phyloP scores from a whole-genome alignment of 2,113 vertebrate species.

The Phocoena phocoena region DNA sequence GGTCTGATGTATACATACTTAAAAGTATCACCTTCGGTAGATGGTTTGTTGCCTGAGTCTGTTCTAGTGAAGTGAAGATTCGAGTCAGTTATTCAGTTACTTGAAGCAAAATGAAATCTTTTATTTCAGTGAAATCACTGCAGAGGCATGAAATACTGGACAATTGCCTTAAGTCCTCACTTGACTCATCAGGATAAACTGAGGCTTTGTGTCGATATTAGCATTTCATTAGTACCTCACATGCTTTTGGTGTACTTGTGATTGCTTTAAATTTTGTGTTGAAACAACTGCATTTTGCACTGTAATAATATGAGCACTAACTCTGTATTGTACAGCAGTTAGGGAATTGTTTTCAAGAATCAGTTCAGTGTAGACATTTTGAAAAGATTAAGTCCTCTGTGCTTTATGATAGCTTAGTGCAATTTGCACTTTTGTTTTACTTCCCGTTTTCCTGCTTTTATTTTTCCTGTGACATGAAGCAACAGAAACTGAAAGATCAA shows the following conservation, averaged over 20 bases:
- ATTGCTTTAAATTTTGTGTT: conserved; percentile 57
- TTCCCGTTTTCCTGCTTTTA: conserved; percentile 63
- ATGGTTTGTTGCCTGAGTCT: conserved; percentile 40
- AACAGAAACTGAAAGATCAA: conserved; percentile 49
- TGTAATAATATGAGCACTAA: conserved; percentile 35
- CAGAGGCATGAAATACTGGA: conserved; percentile 54
- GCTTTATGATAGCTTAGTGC: conserved; percentile 71
- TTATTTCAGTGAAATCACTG: conserved; percentile 53
- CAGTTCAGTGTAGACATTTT: conserved; percentile 20
- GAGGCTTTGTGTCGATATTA: background rate
- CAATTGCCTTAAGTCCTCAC: conserved; percentile 61
- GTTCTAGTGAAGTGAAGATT: conserved; percentile 60
- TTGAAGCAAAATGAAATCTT: conserved; percentile 71
- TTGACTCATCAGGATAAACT: conserved; percentile 23
- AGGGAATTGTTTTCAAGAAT: conserved; percentile 49
- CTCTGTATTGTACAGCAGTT: conserved; percentile 35
- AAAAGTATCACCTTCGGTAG: background rate
- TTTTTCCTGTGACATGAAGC: conserved; percentile 59
- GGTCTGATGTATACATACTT: conserved; percentile 35
- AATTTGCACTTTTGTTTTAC: conserved; percentile 66
- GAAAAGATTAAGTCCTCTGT: conserved; percentile 22
- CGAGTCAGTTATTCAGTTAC: conserved; percentile 63
- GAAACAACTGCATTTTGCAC: conserved; percentile 59
- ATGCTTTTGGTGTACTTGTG: conserved; percentile 21
- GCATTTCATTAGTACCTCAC: conserved; percentile 32